Evolutionary conservation across 1,140 invertebrate species (phyloP).

Genomic region (Radopholus similis): DNA sequence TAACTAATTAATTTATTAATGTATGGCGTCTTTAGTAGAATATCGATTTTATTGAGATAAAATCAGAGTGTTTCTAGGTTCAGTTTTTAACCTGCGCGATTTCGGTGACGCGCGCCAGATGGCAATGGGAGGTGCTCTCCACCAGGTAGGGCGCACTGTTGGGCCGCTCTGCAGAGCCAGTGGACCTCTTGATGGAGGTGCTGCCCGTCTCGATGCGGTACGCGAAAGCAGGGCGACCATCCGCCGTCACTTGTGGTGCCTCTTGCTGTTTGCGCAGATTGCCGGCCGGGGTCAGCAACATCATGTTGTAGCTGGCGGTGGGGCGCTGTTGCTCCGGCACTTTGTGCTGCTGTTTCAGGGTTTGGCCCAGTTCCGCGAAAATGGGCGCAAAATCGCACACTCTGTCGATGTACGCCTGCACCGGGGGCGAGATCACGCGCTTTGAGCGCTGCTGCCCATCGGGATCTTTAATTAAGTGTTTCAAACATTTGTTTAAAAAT

Average conservation of each 20-base stretch:
- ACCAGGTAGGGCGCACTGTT: slow-evolving; percentile 26
- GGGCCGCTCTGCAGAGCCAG: background rate
- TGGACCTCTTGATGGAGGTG: background rate
- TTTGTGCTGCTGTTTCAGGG: background rate
- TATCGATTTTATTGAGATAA: too few species aligned
- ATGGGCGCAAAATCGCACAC: slow-evolving; percentile 13
- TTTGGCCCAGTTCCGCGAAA: slow-evolving; percentile 19
- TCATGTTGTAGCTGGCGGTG: background rate
- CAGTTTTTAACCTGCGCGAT: slow-evolving; percentile 28
- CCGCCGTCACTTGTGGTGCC: background rate
- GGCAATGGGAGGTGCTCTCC: slow-evolving; percentile 19
- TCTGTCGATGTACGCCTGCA: slow-evolving; percentile 20
- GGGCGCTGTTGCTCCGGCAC: background rate
- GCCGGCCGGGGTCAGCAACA: background rate
- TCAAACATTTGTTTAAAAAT: background rate
- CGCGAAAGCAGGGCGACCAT: background rate
- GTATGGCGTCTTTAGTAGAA: too few species aligned
- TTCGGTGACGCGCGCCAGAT: slow-evolving; percentile 19
- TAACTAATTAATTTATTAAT: too few species aligned
- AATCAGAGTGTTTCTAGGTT: too few species aligned
- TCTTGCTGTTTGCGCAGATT: background rate
- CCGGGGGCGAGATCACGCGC: slow-evolving; percentile 6
- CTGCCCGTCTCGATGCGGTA: background rate
- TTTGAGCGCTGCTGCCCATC: background rate
- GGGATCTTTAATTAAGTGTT: background rate